Evolutionary conservation across 2,888 invertebrate genomes (phyloP).

Genomic region (Bombylius major): DNA sequence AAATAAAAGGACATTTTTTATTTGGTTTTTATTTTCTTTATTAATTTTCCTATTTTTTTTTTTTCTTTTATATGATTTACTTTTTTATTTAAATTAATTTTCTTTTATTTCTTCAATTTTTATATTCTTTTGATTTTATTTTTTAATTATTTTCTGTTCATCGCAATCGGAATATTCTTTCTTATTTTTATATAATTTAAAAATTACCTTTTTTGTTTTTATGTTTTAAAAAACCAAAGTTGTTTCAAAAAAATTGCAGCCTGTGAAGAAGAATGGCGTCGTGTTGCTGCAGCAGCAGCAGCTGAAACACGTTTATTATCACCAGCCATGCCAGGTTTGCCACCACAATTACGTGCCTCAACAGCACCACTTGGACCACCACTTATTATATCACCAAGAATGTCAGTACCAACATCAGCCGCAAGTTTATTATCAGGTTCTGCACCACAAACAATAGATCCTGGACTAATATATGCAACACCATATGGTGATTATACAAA

Average conservation of each 20-base stretch:
- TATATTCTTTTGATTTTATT: neutral
- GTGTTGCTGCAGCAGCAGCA: conserved; percentile 66
- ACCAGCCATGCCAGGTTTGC: conserved; percentile 46
- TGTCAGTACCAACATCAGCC: conserved; percentile 69
- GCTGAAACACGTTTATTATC: conserved; percentile 65
- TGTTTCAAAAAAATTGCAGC: conserved; percentile 38
- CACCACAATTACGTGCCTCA: conserved; percentile 49
- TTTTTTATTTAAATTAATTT: too few species aligned
- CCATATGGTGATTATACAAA: conserved; percentile 82
- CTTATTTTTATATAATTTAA: neutral
- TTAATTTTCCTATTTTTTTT: too few species aligned
- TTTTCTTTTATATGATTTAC: too few species aligned
- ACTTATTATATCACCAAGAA: conserved; percentile 79
- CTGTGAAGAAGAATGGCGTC: conserved; percentile 77
- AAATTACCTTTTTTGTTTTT: conserved; percentile 5
- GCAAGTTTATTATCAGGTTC: conserved; percentile 45
- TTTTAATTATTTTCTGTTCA: neutral
- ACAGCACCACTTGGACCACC: conserved; percentile 78
- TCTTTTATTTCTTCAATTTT: too few species aligned
- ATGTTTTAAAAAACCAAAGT: neutral
- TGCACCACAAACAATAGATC: conserved; percentile 51
- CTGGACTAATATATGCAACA: conserved; percentile 64
- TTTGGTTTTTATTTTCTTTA: too few species aligned
- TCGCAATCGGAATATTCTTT: neutral
- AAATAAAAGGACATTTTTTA: too few species aligned